phyloP scores from a whole-genome alignment of 1,140 invertebrate species.

The Zeugodacus cucurbitae region DNA sequence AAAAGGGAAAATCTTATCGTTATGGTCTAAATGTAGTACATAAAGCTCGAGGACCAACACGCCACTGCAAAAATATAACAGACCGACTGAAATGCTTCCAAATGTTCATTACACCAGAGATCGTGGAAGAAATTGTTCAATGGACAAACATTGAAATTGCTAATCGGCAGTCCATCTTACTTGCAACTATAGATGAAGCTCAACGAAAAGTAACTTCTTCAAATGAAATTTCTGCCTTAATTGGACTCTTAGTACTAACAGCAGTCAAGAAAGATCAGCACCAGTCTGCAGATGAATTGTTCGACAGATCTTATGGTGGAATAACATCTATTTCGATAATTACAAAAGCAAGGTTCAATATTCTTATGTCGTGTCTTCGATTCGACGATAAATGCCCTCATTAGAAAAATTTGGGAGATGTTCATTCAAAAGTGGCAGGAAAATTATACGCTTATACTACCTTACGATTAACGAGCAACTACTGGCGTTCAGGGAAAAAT shows the following conservation, averaged over 20 bases:
- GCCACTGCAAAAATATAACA: background rate
- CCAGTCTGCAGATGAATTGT: background rate
- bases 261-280: background rate
- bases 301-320: background rate
- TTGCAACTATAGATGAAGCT: no score
- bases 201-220: no score
- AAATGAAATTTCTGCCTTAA: constrained; percentile 43
- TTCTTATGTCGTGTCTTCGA: background rate
- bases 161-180: background rate
- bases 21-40: constrained; percentile 23
- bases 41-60: background rate
- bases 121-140: constrained; percentile 8
- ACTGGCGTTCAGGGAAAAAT: constrained; percentile 54
- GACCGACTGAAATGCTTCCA: constrained; percentile 1
- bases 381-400: constrained; percentile 48
- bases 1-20: constrained; percentile 6
- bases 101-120: background rate
- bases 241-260: background rate
- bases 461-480: constrained; percentile 61
- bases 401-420: constrained; percentile 59
- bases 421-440: constrained; percentile 54
- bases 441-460: constrained; percentile 48
- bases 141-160: constrained; percentile 41
- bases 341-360: background rate
- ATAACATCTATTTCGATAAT: background rate